Evolutionary conservation across 2,797 vertebrate species (phyloP), one percentile per base, ranked within the genome.

Genomic region (Phylloscopus collybita): DNA sequence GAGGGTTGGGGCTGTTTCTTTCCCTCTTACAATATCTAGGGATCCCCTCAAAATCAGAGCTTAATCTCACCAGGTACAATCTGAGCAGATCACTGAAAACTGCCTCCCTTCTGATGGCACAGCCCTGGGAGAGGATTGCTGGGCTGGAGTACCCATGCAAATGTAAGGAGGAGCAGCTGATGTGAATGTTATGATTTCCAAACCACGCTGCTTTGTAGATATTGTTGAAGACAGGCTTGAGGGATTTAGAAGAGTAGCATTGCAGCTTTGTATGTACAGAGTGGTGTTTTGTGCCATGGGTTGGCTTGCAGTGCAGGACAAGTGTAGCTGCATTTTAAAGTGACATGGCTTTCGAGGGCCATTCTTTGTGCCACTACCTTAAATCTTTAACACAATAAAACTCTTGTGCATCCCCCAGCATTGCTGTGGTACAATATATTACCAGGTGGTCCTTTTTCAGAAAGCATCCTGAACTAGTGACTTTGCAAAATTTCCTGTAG

Each of bases 1-100:
- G 42, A 13, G 13, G 2, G 1, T 19, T 47, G 25, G 64, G 16
- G 3, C 0, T 2, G 50, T 62, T 47, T 56, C 10, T n/a, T 4
- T 49, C 17, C 59, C 21, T 84, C 47, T 53, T 72, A 17, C 21
- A 36, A 12, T 11, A 62, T 49, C 56, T 78, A 49, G 22, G 29
- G 36, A 56, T 54, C 6, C 21, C 27, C 49, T 17, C 3, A 61
- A 83, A 83, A 54, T 22, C 50, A 67, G 61, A 72, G 20, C 34
- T 72, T 42, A 42, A 10, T 60, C 44, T 74, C 0, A 0, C 57
- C 38, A 76, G 44, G 47, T 42, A 32, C 49, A 56, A 30, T 66
- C 72, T 75, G 44, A 81, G 44, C 30, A 75, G 67, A 75, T 74
- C 13, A 59, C 50, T 49, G 65, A 26, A 75, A 69, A 42, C 5